A percentile compares a stretch with the other conserved stretches of the same genome.
phyloP scores from a whole-genome alignment of 2,888 invertebrate genomes.

The Lissocephala sabroskyi region DNA sequence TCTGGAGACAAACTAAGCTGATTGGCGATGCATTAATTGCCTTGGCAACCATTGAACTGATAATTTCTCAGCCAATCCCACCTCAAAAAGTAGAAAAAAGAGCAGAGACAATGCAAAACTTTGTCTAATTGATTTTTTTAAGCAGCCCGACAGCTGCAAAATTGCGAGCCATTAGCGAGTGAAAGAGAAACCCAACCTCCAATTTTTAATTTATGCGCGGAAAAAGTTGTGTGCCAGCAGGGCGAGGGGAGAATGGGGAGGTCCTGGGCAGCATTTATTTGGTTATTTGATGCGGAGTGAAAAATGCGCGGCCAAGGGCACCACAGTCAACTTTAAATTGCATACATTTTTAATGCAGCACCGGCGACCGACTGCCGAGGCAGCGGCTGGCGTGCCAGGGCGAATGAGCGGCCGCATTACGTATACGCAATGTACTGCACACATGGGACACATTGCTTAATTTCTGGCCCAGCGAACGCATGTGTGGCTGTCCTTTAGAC shows the following conservation, averaged over 20 bases:
- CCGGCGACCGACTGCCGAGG: no score
- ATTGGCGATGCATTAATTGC: not conserved
- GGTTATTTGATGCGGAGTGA: not conserved
- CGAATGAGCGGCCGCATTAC: constrained; percentile 50
- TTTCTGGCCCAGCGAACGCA: constrained; percentile 42
- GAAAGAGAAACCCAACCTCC: constrained; percentile 28
- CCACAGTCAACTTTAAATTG: constrained; percentile 49
- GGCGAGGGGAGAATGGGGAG: no score
- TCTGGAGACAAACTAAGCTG: no score
- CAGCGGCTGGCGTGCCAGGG: no score
- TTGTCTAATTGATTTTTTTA: constrained; percentile 57
- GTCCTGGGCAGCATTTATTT: no score
- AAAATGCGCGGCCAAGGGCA: constrained; percentile 4
- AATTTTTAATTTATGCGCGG: constrained; percentile 5
- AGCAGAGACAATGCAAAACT: constrained; percentile 31
- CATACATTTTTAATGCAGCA: constrained; percentile 64
- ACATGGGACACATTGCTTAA: constrained; percentile 59
- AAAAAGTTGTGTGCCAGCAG: no score
- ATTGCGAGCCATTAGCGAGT: constrained; percentile 48
- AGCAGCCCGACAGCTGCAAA: constrained; percentile 29
- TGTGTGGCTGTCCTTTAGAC: constrained; percentile 5
- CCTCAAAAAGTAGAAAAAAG: constrained; percentile 5
- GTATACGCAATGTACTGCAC: constrained; percentile 56
- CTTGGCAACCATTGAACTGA: constrained; percentile 7
- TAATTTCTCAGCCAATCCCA: constrained; percentile 14